Evolutionary conservation across 2,797 vertebrate species (phyloP).

Genomic region (Typhlichthys eigenmanni): DNA sequence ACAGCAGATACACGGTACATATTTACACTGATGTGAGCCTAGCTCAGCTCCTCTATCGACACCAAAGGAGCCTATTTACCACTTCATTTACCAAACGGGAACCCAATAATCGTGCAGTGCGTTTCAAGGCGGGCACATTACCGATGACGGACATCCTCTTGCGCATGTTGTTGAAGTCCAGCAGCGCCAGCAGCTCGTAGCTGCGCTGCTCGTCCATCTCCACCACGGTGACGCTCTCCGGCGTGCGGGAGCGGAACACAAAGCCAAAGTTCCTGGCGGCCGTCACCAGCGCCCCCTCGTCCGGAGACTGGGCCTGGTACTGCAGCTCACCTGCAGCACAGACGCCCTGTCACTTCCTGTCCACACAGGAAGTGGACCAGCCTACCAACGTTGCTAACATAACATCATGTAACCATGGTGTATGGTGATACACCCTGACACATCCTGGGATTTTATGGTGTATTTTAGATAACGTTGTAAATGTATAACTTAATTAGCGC

Average conservation of each 20-base stretch:
- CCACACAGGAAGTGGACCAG: neutral
- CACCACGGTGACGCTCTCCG: constrained; percentile 86
- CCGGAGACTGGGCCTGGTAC: constrained; percentile 96
- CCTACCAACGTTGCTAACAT: no score
- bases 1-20: no score
- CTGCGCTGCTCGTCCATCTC: constrained; percentile 85
- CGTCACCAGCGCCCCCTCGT: constrained; percentile 92
- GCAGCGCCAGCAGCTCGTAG: constrained; percentile 88
- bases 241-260: constrained; percentile 87
- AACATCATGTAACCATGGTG: no score
- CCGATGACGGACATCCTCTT: constrained; percentile 98
- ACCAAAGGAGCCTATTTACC: no score
- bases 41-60: no score
- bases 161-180: constrained; percentile 93
- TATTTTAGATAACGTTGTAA: no score
- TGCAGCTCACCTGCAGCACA: constrained; percentile 78
- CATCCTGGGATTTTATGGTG: no score
- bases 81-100: neutral
- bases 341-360: constrained; percentile 11
- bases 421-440: no score
- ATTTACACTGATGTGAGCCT: no score
- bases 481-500: no score
- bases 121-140: constrained; percentile 39
- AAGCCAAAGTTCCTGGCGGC: constrained; percentile 95
- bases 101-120: neutral